Evolutionary conservation across 2,797 vertebrate genomes (phyloP).

Genomic region (Falco berigora): DNA sequence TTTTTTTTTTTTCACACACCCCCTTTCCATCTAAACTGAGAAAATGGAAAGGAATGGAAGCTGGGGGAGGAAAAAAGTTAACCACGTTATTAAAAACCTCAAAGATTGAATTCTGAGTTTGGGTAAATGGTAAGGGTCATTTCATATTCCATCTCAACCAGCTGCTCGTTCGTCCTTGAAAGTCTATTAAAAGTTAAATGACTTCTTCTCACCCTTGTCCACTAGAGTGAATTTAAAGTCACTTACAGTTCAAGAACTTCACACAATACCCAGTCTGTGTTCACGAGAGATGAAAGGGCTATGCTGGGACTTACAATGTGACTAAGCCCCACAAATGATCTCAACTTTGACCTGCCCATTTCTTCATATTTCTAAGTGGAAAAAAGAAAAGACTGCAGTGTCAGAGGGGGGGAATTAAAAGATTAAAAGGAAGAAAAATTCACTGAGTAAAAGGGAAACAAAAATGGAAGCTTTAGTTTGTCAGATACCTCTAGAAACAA

Average conservation of each 20-base stretch:
- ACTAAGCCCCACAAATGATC: constrained; percentile 39
- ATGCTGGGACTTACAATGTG: constrained; percentile 14
- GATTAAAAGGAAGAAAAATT: constrained; percentile 35
- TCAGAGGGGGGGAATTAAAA: not conserved
- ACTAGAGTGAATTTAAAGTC: constrained; percentile 59
- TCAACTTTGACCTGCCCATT: constrained; percentile 61
- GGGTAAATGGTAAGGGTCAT: constrained; percentile 17
- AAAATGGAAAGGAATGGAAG: not conserved
- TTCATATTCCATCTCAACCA: constrained; percentile 30
- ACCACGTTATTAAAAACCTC: constrained; percentile 3
- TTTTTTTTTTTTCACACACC: not conserved
- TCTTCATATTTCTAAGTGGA: constrained; percentile 42
- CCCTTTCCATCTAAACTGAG: not conserved
- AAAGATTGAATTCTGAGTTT: constrained; percentile 19
- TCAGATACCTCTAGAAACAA: not conserved
- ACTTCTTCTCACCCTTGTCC: constrained; percentile 49
- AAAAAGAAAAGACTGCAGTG: constrained; percentile 8
- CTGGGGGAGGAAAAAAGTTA: not conserved
- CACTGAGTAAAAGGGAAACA: not conserved
- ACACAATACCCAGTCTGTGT: constrained; percentile 43
- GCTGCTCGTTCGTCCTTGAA: constrained; percentile 40
- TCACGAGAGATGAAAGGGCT: constrained; percentile 49
- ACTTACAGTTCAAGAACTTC: constrained; percentile 60
- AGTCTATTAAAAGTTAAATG: constrained; percentile 55
- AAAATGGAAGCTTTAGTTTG: not conserved